These are phyloP conservation scores for Xenotilapia longispinis DNA, from an alignment of 2,113 vertebrate species.

Conservation along the genomic window DNA sequence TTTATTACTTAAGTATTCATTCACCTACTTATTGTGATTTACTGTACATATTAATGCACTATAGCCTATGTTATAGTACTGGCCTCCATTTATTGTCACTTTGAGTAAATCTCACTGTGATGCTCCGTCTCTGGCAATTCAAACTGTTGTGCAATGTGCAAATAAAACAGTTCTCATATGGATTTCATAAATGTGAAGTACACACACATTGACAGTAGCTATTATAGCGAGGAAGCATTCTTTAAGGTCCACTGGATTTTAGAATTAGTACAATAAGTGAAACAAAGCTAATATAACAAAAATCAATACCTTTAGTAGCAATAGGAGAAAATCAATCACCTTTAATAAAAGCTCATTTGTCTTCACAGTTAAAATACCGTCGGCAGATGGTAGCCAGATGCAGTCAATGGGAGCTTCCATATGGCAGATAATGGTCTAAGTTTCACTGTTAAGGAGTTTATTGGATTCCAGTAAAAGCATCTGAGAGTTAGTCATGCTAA, in stretches of 20 bases:
- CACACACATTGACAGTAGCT: slow-evolving; percentile 1
- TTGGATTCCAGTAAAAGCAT: background rate
- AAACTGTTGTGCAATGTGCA: background rate
- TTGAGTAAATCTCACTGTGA: background rate
- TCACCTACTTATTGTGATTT: background rate
- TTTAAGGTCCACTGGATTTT: slow-evolving; percentile 58
- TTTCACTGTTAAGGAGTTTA: background rate
- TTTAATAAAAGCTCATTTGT: slow-evolving; percentile 59
- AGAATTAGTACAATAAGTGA: slow-evolving; percentile 60
- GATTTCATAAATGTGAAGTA: slow-evolving; percentile 5
- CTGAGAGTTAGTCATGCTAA: background rate
- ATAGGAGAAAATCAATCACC: slow-evolving; percentile 58
- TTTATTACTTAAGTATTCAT: background rate
- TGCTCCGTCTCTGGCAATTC: background rate
- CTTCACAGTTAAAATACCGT: slow-evolving; percentile 25
- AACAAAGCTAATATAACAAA: slow-evolving; percentile 35
- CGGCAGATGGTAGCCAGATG: slow-evolving; percentile 8
- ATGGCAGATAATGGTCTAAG: background rate
- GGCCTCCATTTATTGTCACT: background rate
- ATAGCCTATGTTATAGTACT: background rate
- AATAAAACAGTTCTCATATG: background rate
- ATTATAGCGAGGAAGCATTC: slow-evolving; percentile 32
- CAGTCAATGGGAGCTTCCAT: background rate
- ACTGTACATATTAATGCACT: background rate
- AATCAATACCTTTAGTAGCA: slow-evolving; percentile 52